These are phyloP conservation scores for Agrilus planipennis DNA, from an alignment of 1,140 invertebrate genomes.

Conservation along the genomic window DNA sequence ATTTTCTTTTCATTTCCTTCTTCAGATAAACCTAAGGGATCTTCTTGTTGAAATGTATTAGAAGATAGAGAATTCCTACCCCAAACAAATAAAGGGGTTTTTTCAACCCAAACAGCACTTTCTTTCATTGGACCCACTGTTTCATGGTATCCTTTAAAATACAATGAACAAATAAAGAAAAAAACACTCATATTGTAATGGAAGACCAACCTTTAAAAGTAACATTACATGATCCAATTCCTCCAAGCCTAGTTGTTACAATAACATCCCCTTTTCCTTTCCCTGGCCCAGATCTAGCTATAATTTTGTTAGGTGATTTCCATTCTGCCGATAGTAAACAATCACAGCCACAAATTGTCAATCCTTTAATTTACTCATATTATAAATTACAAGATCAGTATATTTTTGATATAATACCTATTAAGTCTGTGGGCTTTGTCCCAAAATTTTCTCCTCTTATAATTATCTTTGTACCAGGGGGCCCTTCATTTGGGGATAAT, in stretches of 20 bases:
- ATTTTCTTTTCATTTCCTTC: slow-evolving; percentile 88
- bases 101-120: slow-evolving; percentile 98
- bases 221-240: slow-evolving; percentile 86
- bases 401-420: slow-evolving; percentile 47
- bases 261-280: slow-evolving; percentile 95
- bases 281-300: slow-evolving; percentile 85
- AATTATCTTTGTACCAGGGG: slow-evolving; percentile 89
- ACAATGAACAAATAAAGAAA: background rate
- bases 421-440: slow-evolving; percentile 67
- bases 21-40: slow-evolving; percentile 86
- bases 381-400: slow-evolving; percentile 4
- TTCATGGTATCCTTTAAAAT: slow-evolving; percentile 47
- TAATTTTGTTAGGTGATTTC: slow-evolving; percentile 95
- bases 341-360: slow-evolving; percentile 92
- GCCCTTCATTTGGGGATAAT: slow-evolving; percentile 95
- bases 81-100: slow-evolving; percentile 69
- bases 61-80: slow-evolving; percentile 69
- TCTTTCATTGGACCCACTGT: slow-evolving; percentile 90
- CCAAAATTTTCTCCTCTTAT: slow-evolving; percentile 95
- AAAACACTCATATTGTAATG: background rate
- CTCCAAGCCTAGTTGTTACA: slow-evolving; percentile 80
- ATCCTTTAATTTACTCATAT: slow-evolving; percentile 56
- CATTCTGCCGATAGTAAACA: slow-evolving; percentile 93
- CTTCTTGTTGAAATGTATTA: slow-evolving; percentile 77
- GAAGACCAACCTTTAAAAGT: slow-evolving; percentile 66